These are phyloP conservation scores for Brienomyrus brachyistius DNA, from an alignment of 2,113 vertebrate species.

Conservation along the genomic window DNA sequence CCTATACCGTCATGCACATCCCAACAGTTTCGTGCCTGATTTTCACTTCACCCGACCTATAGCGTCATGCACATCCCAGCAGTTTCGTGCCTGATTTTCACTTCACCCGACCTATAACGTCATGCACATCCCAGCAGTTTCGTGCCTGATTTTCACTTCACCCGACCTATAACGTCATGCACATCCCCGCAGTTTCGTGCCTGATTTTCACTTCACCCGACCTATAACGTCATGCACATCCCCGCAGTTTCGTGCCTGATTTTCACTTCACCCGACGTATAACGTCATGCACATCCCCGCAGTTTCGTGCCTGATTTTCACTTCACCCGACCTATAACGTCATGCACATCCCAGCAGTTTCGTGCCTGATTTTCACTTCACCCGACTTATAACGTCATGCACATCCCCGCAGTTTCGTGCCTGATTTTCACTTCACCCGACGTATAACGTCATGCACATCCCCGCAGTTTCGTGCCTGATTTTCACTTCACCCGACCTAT, in stretches of 20 bases:
- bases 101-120: not conserved
- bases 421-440: not conserved
- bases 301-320: not conserved
- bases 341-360: not conserved
- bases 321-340: not conserved
- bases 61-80: too few relatives aligned
- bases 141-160: not conserved
- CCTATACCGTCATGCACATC: not conserved
- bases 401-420: too few relatives aligned
- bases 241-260: too few relatives aligned
- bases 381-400: too few relatives aligned
- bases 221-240: too few relatives aligned
- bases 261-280: not conserved
- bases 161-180: not conserved
- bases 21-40: not conserved
- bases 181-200: not conserved
- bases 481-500: not conserved
- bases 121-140: too few relatives aligned
- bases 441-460: too few relatives aligned
- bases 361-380: too few relatives aligned
- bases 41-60: too few relatives aligned
- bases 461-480: not conserved
- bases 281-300: too few relatives aligned
- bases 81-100: too few relatives aligned
- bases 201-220: too few relatives aligned